Conservation (phyloP, 2,888 invertebrate genomes). For the Platycnemis pennipes region DNA sequence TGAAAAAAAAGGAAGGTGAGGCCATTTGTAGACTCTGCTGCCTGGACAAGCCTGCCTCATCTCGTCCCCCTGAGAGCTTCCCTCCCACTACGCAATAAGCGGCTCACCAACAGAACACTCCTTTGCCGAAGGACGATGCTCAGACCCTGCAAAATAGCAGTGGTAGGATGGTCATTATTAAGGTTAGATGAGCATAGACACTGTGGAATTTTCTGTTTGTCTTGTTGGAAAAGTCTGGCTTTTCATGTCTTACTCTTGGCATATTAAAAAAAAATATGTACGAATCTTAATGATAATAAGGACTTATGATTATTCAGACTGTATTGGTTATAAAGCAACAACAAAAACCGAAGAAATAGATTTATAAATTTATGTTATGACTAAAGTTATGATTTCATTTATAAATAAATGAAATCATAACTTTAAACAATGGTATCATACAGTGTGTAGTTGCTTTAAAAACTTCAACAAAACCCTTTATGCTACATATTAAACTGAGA, state of each 20-base stretch:
- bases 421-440: not conserved
- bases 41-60: constrained; percentile 62
- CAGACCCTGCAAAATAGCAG: constrained; percentile 65
- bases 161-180: constrained; percentile 62
- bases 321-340: too few species aligned
- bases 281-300: not conserved
- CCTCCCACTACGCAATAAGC: constrained; percentile 55
- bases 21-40: constrained; percentile 54
- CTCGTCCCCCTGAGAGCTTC: constrained; percentile 59
- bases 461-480: too few species aligned
- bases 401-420: too few species aligned
- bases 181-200: constrained; percentile 4
- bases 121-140: constrained; percentile 63
- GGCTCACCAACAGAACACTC: constrained; percentile 67
- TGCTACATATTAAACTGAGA: not conserved
- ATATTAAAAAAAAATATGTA: too few species aligned
- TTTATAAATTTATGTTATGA: too few species aligned
- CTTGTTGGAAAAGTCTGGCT: not conserved
- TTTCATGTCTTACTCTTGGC: not conserved
- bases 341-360: too few species aligned
- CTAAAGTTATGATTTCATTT: too few species aligned
- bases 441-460: not conserved
- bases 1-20: constrained; percentile 54
- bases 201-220: constrained; percentile 16
- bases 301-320: too few species aligned